Conservation (phyloP, 2,888 invertebrate species). For the Portevinia maculata region DNA sequence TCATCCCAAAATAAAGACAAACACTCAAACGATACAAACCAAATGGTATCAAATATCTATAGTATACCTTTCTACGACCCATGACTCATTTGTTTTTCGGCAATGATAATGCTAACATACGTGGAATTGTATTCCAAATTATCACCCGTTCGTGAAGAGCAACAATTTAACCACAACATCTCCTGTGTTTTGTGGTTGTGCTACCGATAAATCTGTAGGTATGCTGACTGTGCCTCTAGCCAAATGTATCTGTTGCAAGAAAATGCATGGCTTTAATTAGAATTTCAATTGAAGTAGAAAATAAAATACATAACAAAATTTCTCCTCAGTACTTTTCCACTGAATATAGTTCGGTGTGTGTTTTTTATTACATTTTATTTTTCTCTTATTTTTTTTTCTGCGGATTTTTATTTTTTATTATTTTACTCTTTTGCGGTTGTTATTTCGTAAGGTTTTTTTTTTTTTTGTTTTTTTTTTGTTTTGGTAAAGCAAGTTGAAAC, state of each 20-base stretch:
- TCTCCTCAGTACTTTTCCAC: slow-evolving; percentile 68
- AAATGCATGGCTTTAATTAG: slow-evolving; percentile 61
- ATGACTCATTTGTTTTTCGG: slow-evolving; percentile 39
- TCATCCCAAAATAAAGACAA: neutral
- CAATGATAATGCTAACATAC: slow-evolving; percentile 9
- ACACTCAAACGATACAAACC: neutral
- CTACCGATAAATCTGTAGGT: neutral
- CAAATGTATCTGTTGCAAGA: slow-evolving; percentile 36
- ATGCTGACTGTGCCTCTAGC: neutral
- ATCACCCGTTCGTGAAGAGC: slow-evolving; percentile 19
- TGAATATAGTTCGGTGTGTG: slow-evolving; percentile 13
- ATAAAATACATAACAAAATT: slow-evolving; percentile 49
- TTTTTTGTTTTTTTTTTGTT: no score
- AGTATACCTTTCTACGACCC: slow-evolving; percentile 1
- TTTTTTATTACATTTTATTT: slow-evolving; percentile 6
- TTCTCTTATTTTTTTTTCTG: slow-evolving; percentile 21
- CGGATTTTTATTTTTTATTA: slow-evolving; percentile 6
- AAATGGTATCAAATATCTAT: neutral
- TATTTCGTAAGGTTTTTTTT: slow-evolving; percentile 30
- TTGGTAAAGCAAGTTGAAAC: no score
- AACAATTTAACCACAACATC: slow-evolving; percentile 1
- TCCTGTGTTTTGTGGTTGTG: neutral
- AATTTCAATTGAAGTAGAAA: slow-evolving; percentile 57
- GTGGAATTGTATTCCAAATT: slow-evolving; percentile 31
- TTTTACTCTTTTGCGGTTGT: slow-evolving; percentile 13